Evolutionary conservation across 2,113 vertebrate genomes (phyloP).

Genomic region (Colaptes auratus): DNA sequence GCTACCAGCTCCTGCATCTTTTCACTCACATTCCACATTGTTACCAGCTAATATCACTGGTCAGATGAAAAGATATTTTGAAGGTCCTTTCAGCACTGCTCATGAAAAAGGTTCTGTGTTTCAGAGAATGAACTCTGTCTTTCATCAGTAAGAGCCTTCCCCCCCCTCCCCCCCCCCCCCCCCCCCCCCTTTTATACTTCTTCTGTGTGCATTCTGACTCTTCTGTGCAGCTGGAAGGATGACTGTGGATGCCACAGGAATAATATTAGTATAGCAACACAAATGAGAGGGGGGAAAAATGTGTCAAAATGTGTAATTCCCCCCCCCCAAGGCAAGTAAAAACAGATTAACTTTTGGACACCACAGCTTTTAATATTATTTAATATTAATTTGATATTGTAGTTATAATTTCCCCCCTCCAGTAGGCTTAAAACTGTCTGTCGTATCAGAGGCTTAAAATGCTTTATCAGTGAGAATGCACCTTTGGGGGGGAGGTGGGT

Average conservation of each 20-base stretch:
- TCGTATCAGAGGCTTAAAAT: background rate
- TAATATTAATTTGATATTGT: background rate
- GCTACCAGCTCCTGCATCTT: background rate
- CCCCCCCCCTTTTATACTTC: background rate
- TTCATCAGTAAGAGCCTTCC: background rate
- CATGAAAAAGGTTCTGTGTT: background rate
- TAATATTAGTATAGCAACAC: background rate
- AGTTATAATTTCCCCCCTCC: background rate
- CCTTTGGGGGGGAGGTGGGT: background rate
- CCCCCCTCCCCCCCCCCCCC: background rate
- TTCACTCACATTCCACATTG: background rate
- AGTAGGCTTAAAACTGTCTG: background rate
- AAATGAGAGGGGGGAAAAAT: background rate
- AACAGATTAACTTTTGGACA: background rate
- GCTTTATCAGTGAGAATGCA: background rate
- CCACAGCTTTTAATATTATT: background rate
- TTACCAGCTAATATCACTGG: background rate
- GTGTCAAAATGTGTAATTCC: background rate
- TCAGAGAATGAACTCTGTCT: background rate
- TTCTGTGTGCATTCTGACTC: background rate
- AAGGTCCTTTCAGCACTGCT: background rate
- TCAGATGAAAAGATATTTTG: background rate
- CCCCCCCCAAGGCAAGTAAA: background rate
- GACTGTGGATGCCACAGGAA: background rate
- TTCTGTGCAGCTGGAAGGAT: background rate